Evolutionary conservation across 1,140 invertebrate species (phyloP).

Genomic region (Zophobas morio): DNA sequence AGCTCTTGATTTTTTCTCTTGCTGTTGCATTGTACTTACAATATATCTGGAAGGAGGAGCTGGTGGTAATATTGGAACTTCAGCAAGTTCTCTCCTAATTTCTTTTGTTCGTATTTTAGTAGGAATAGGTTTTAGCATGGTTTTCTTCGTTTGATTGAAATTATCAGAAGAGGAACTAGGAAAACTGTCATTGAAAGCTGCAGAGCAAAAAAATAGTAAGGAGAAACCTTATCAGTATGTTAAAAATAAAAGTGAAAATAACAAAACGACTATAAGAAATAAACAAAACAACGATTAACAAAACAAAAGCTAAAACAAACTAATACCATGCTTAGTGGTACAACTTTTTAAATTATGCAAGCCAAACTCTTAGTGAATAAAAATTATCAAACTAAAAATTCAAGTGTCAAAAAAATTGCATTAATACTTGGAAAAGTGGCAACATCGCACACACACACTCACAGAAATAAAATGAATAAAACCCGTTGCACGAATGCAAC

Average conservation of each 20-base stretch:
- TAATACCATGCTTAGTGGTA: constrained; percentile 45
- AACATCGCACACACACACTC: constrained; percentile 28
- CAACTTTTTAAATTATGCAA: constrained; percentile 18
- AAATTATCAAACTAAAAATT: constrained; percentile 28
- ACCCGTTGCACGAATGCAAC: not conserved
- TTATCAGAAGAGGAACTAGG: constrained; percentile 58
- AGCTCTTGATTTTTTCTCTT: constrained; percentile 27
- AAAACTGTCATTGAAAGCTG: constrained; percentile 54
- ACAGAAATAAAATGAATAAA: constrained; percentile 6
- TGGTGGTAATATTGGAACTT: constrained; percentile 45
- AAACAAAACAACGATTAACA: constrained; percentile 38
- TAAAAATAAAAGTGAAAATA: constrained; percentile 40
- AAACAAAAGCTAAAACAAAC: constrained; percentile 39
- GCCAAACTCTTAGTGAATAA: constrained; percentile 21
- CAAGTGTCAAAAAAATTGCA: not conserved
- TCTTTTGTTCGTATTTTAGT: constrained; percentile 60
- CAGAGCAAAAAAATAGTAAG: constrained; percentile 55
- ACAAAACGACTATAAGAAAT: constrained; percentile 37
- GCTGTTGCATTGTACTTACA: constrained; percentile 58
- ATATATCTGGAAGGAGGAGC: constrained; percentile 59
- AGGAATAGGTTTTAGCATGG: constrained; percentile 62
- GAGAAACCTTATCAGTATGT: constrained; percentile 38
- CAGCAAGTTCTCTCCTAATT: constrained; percentile 45
- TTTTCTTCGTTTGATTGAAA: constrained; percentile 62
- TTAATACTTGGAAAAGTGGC: constrained; percentile 9